phyloP scores from a whole-genome alignment of 1,140 invertebrate species.

The Heliconius hermathena region DNA sequence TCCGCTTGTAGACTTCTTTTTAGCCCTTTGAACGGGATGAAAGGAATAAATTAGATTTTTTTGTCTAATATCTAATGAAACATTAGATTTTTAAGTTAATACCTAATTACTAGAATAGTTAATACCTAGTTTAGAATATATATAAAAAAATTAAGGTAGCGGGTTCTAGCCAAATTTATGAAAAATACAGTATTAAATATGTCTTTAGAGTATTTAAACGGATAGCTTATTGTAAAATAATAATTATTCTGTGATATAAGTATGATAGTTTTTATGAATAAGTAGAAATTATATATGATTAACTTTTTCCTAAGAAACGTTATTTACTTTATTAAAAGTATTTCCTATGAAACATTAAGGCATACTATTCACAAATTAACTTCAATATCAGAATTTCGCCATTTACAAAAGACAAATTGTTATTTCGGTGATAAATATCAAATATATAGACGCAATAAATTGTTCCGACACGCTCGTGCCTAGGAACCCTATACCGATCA shows the following conservation, averaged over 20 bases:
- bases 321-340: no score
- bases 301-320: no score
- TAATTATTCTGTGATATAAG: no score
- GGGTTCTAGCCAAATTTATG: no score
- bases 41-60: neutral
- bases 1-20: conserved; percentile 19
- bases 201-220: no score
- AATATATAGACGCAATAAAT: conserved; percentile 33
- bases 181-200: no score
- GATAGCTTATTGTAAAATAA: no score
- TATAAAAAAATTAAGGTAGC: neutral
- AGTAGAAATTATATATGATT: neutral
- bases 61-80: neutral
- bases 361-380: neutral
- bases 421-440: conserved; percentile 20
- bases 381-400: neutral
- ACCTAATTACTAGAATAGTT: no score
- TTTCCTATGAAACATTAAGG: no score
- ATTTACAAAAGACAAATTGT: conserved; percentile 11
- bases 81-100: neutral
- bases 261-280: no score
- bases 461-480: conserved; percentile 20
- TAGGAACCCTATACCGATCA: conserved; percentile 63
- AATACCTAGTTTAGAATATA: neutral
- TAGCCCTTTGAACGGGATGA: neutral